Evolutionary conservation across 2,113 vertebrate genomes (phyloP), one percentile per base, ranked within the genome.

Genomic region (Gasterosteus nipponicus): DNA sequence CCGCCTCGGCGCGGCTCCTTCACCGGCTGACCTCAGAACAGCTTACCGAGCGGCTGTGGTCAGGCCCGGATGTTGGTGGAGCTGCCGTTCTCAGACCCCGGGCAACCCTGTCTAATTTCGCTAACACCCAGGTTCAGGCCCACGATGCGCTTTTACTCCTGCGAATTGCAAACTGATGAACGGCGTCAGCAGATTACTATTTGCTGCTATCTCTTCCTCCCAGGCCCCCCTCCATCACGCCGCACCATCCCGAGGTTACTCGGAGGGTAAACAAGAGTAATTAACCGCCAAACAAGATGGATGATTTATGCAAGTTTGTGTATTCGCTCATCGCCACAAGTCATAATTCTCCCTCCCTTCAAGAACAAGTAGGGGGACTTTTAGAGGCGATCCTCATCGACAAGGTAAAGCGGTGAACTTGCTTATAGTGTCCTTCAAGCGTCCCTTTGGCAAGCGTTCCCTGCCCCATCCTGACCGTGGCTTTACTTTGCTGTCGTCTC

Each of bases 231-330:
- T 84, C 82, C 91, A 91, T 92, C 90, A 49, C 60, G 67, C 80
- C 86, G 73, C 85, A 91, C 86, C 86, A 91, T 92, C 91, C 91
- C 41, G 90, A 92, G 92, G 90, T 92, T 90, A 92, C 88, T 86
- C 90, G 29, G 90, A 92, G 89, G 90, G 89, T 90, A 92, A 91
- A 91, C 90, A 90, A 88, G 80, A 91, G 91, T 93, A 93, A 94
- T 93, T 93, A 93, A 91, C 88, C 91, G 92, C 84, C 90, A 89
- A 93, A 89, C 88, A 89, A 88, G 92, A 94, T 89, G 76, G 87
- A 93, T 91, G 91, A 93, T 92, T 91, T 92, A 92, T 91, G 92
- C 88, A 89, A 91, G 90, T 88, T 84, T 70, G 80, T 88, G 83
- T 81, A 83, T 87, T 90, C 77, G 57, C 83, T 91, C 90, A 89